Evolutionary conservation across 2,113 vertebrate species (phyloP).

Genomic region (Centropus unirufus): DNA sequence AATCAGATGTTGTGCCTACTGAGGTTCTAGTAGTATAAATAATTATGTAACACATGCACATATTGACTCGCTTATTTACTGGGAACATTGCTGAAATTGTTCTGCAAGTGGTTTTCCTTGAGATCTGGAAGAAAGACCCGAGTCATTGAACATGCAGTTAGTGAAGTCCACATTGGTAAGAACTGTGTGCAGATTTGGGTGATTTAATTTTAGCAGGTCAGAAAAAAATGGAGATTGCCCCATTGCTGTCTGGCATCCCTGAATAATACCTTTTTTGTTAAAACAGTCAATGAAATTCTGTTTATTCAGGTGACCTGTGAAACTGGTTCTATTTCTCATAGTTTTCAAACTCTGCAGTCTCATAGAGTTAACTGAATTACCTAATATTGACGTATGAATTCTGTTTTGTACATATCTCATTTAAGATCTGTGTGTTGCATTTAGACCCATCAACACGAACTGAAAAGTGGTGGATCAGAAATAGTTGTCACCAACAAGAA

Average conservation of each 20-base stretch:
- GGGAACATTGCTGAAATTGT: neutral
- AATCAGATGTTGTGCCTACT: neutral
- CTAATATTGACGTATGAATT: neutral
- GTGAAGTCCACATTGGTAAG: neutral
- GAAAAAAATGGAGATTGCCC: neutral
- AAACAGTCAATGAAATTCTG: neutral
- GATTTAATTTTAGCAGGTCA: neutral
- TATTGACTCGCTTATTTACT: neutral
- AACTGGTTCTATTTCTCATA: neutral
- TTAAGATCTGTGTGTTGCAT: conserved; percentile 1
- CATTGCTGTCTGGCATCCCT: neutral
- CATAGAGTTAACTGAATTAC: neutral
- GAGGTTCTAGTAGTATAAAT: neutral
- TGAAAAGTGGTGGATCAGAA: conserved; percentile 89
- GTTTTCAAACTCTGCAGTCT: neutral
- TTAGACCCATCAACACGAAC: conserved; percentile 95
- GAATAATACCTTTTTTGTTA: neutral
- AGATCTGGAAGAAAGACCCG: neutral
- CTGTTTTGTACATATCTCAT: neutral
- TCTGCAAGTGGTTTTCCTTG: neutral
- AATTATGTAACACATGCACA: neutral
- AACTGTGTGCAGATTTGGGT: neutral
- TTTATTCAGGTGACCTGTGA: neutral
- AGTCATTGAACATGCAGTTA: neutral
- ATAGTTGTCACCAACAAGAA: conserved; percentile 92